Evolutionary conservation across 2,797 vertebrate species (phyloP).

Genomic region (Sciurus carolinensis): DNA sequence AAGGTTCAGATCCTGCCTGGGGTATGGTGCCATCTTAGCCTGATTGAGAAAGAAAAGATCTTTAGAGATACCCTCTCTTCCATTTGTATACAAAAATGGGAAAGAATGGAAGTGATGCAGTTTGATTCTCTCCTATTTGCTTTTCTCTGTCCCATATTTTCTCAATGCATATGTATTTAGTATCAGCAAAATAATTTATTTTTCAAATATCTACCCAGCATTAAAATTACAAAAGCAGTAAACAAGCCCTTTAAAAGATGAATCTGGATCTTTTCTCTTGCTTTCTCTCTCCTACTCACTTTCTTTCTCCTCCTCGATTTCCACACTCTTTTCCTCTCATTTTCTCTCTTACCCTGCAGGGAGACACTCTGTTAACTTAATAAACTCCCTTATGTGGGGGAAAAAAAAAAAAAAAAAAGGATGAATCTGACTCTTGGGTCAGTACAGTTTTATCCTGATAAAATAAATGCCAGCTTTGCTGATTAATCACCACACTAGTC

Average conservation of each 20-base stretch:
- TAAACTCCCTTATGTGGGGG: too few relatives aligned
- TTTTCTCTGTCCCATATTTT: conserved; percentile 42
- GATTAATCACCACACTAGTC: not conserved
- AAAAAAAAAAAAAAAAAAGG: not conserved
- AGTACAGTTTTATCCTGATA: conserved; percentile 53
- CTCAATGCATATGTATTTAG: not conserved
- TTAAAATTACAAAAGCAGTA: conserved; percentile 44
- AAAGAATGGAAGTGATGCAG: not conserved
- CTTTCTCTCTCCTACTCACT: too few relatives aligned
- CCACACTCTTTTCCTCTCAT: too few relatives aligned
- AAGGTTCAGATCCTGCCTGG: not conserved
- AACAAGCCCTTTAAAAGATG: conserved; percentile 36
- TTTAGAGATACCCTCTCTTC: conserved; percentile 14
- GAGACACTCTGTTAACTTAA: too few relatives aligned
- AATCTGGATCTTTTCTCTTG: not conserved
- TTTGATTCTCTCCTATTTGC: not conserved
- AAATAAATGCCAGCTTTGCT: conserved; percentile 24
- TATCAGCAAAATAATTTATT: conserved; percentile 9
- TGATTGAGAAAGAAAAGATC: not conserved
- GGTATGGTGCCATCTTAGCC: not conserved
- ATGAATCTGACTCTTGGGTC: not conserved
- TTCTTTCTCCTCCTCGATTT: too few relatives aligned
- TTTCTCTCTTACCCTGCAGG: too few relatives aligned
- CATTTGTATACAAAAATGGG: conserved; percentile 37
- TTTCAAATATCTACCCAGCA: not conserved